Conservation (phyloP, 2,888 invertebrate genomes). For the Ctena decussata region DNA sequence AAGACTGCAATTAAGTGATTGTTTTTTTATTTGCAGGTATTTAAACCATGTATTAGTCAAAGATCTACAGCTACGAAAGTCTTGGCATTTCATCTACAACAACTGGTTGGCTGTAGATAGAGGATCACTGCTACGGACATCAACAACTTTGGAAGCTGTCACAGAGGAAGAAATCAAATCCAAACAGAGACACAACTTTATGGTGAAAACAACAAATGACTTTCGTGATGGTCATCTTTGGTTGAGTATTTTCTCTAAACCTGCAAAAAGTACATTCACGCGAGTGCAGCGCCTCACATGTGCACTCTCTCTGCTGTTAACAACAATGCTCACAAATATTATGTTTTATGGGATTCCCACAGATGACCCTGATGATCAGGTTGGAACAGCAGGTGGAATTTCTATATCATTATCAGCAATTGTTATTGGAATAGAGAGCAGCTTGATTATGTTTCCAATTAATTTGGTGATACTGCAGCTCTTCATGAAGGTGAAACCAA, state of each 20-base stretch:
- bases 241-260: constrained; percentile 83
- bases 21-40: constrained; percentile 70
- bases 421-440: constrained; percentile 77
- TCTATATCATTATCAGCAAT: constrained; percentile 68
- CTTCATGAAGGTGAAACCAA: constrained; percentile 66
- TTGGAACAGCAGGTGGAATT: constrained; percentile 49
- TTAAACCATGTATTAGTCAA: constrained; percentile 76
- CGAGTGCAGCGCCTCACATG: constrained; percentile 83
- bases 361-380: constrained; percentile 75
- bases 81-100: constrained; percentile 79
- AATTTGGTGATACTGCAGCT: constrained; percentile 76
- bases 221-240: constrained; percentile 83
- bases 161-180: constrained; percentile 52
- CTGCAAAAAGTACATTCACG: constrained; percentile 80
- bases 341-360: constrained; percentile 83
- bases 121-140: constrained; percentile 62
- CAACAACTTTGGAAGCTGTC: constrained; percentile 64
- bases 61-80: constrained; percentile 73
- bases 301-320: constrained; percentile 79
- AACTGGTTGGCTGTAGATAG: constrained; percentile 79
- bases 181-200: constrained; percentile 66
- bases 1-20: too few relatives aligned
- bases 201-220: constrained; percentile 68
- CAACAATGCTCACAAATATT: constrained; percentile 83
- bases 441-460: constrained; percentile 78